Evolutionary conservation across 2,888 invertebrate species (phyloP).

Genomic region (Diplolepis rosae): DNA sequence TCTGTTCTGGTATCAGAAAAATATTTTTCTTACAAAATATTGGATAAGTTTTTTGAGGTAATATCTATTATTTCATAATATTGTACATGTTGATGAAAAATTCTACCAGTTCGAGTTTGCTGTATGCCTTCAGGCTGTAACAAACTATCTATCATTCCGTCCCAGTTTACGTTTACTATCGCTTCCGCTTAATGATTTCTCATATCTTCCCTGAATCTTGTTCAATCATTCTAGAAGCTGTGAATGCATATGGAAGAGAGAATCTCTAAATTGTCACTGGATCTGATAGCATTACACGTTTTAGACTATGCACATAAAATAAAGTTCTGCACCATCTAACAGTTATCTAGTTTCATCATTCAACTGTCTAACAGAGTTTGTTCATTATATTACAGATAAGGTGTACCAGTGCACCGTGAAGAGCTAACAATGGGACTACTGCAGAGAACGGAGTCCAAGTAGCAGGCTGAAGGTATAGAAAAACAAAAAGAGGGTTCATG

Average conservation of each 20-base stretch:
- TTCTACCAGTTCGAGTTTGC: neutral
- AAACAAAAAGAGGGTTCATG: conserved; percentile 30
- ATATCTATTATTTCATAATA: too few relatives aligned
- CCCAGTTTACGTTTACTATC: neutral
- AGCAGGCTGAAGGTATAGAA: conserved; percentile 37
- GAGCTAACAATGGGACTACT: conserved; percentile 36
- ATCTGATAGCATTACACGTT: neutral
- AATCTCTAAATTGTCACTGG: neutral
- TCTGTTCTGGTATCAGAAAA: too few relatives aligned
- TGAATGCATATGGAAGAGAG: neutral
- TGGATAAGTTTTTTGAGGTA: too few relatives aligned
- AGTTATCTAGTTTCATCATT: neutral
- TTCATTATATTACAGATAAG: conserved; percentile 31
- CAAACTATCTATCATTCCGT: neutral
- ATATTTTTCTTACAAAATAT: too few relatives aligned
- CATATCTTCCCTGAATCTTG: neutral
- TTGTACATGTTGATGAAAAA: too few relatives aligned
- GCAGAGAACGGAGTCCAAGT: conserved; percentile 36
- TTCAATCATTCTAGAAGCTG: neutral
- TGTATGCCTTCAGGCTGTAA: neutral
- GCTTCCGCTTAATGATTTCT: neutral
- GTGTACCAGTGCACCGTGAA: conserved; percentile 37
- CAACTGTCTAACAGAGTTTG: neutral
- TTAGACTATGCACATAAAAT: neutral
- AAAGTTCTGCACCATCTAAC: neutral